Evolutionary conservation across 2,113 vertebrate genomes (phyloP), one percentile per base, ranked within the genome.

Genomic region (Platichthys stellatus): DNA sequence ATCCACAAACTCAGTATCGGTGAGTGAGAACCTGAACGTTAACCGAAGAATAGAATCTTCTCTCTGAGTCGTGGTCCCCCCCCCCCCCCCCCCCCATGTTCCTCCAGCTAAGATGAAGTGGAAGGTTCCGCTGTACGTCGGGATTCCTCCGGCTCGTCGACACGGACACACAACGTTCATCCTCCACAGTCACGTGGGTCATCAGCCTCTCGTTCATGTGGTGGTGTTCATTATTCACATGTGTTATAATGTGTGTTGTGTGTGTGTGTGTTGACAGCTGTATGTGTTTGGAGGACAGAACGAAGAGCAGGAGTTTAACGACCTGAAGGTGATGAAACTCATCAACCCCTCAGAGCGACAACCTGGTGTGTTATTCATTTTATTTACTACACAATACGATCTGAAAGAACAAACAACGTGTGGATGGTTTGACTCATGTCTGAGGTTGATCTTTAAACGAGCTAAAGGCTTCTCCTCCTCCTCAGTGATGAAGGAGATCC

Each of bases 101-200:
- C 66, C 69, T 86, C 54, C 78, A 96, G 93, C 90, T 54, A 95
- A 95, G 70, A 93, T 91, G 72, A 96, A 96, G 85, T 95, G 94
- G 93, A 96, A 96, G 80, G 89, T 94, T 20, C 92, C 92, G 21
- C 89, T 96, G 69, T 95, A 95, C 28, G 74, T 93, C 1, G 93
- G 94, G 28, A 93, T 95, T 49, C 94, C 94, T 45, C 94, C 94
- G 0, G 68, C 72, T n/a, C 90, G 87, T 71, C 94, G 93, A 3
- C 89, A 93, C 0, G 90, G 83, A 61, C 94, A 95, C 84, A 73
- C 88, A 0, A 78, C 94, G 49, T 95, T 95, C 85, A 90, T 95
- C 78, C 85, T 95, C 56, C 94, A 94, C 54, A 94, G 93, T 68
- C 93, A 94, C 20, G 93, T 94, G 72, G 88, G 85, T 80, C 14